Conservation (phyloP, 2,113 vertebrate genomes). For the Melospiza georgiana region DNA sequence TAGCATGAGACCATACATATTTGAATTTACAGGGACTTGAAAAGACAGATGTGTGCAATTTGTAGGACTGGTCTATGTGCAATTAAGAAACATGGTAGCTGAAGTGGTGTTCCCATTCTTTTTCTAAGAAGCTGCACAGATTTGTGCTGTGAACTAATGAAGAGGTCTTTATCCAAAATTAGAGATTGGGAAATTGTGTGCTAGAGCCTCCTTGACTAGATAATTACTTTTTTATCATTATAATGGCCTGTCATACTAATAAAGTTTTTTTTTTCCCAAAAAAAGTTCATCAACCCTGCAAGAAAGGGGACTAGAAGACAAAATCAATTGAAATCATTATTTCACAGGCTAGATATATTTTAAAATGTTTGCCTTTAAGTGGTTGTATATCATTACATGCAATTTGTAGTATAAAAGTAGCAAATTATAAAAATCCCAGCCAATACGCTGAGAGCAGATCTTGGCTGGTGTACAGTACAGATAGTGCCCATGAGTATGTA, state of each 20-base stretch:
- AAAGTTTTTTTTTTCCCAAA: not conserved
- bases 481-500: not conserved
- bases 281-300: constrained; percentile 27
- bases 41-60: constrained; percentile 36
- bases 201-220: not conserved
- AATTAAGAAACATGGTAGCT: constrained; percentile 32
- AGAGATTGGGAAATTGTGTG: not conserved
- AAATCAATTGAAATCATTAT: constrained; percentile 34
- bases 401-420: constrained; percentile 6
- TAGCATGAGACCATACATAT: not conserved
- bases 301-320: not conserved
- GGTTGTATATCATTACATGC: not conserved
- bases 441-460: not conserved
- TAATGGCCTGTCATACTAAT: constrained; percentile 2
- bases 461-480: not conserved
- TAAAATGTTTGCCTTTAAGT: constrained; percentile 20
- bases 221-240: constrained; percentile 52
- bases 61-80: not conserved
- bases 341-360: constrained; percentile 12
- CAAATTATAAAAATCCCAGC: not conserved
- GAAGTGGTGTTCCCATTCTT: not conserved
- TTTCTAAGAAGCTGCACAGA: not conserved
- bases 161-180: constrained; percentile 18
- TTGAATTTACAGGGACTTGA: not conserved
- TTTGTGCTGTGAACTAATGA: constrained; percentile 16